Conservation (phyloP, 2,113 vertebrate species). For the Cololabis saira region DNA sequence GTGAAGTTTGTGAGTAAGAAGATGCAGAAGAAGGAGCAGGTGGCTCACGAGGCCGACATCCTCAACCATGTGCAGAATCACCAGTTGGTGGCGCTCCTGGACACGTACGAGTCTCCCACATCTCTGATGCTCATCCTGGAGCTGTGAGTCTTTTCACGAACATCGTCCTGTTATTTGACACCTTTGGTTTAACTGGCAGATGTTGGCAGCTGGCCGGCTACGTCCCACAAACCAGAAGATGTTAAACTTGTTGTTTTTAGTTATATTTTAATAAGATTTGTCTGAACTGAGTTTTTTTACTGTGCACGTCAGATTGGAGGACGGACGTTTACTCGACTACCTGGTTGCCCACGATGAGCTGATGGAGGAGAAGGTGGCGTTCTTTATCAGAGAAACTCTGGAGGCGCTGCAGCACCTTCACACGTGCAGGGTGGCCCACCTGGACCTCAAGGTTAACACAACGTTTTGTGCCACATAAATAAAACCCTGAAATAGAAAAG, state of each 20-base stretch:
- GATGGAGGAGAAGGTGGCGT: slow-evolving; percentile 97
- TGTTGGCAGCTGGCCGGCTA: too few species aligned
- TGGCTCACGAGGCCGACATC: slow-evolving; percentile 92
- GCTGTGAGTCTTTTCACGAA: slow-evolving; percentile 86
- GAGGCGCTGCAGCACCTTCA: slow-evolving; percentile 96
- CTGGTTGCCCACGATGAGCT: slow-evolving; percentile 95
- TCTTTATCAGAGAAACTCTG: slow-evolving; percentile 92
- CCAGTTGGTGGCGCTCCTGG: slow-evolving; percentile 90
- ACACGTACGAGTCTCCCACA: slow-evolving; percentile 91
- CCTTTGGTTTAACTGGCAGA: too few species aligned
- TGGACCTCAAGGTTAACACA: slow-evolving; percentile 91
- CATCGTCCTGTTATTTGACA: too few species aligned
- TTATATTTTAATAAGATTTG: neutral
- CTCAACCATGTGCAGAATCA: slow-evolving; percentile 91
- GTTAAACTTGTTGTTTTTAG: too few species aligned
- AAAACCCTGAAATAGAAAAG: too few species aligned
- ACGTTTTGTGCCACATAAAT: too few species aligned
- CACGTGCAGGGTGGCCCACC: slow-evolving; percentile 93
- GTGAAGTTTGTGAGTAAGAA: slow-evolving; percentile 97
- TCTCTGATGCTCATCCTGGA: slow-evolving; percentile 92
- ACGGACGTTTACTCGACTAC: slow-evolving; percentile 92
- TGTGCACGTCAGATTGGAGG: slow-evolving; percentile 85
- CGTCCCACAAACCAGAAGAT: too few species aligned
- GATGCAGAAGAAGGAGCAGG: slow-evolving; percentile 97
- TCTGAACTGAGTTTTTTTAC: neutral